phyloP scores from a whole-genome alignment of 2,113 vertebrate genomes.

The Falco punctatus region DNA sequence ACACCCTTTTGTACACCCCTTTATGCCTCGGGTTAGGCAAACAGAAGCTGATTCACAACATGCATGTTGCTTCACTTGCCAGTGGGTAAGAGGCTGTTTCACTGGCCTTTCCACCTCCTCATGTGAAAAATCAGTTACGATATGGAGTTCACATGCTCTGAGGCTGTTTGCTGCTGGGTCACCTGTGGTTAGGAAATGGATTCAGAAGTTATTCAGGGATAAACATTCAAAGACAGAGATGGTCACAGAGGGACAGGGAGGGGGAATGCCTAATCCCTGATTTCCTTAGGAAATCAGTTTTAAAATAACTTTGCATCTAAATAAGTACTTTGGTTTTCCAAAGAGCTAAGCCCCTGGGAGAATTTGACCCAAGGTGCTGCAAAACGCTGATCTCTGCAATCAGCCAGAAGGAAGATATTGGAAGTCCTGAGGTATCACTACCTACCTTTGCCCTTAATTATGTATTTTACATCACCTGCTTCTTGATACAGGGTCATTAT shows the following conservation, averaged over 20 bases:
- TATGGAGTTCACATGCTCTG: background rate
- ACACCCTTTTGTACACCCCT: background rate
- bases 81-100: background rate
- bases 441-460: background rate
- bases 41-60: background rate
- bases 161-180: background rate
- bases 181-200: background rate
- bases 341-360: background rate
- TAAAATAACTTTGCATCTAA: background rate
- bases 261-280: background rate
- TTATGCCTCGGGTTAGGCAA: background rate
- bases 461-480: background rate
- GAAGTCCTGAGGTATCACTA: background rate
- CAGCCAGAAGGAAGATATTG: background rate
- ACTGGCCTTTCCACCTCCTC: background rate
- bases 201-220: background rate
- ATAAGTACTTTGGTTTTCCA: background rate
- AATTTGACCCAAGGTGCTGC: background rate
- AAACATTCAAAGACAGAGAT: background rate
- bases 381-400: background rate
- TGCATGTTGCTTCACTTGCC: background rate
- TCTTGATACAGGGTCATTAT: background rate
- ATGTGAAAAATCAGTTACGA: background rate
- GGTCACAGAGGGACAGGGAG: background rate
- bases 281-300: background rate